phyloP scores from a whole-genome alignment of 2,797 vertebrate species.

The Sebastes melanostomus region DNA sequence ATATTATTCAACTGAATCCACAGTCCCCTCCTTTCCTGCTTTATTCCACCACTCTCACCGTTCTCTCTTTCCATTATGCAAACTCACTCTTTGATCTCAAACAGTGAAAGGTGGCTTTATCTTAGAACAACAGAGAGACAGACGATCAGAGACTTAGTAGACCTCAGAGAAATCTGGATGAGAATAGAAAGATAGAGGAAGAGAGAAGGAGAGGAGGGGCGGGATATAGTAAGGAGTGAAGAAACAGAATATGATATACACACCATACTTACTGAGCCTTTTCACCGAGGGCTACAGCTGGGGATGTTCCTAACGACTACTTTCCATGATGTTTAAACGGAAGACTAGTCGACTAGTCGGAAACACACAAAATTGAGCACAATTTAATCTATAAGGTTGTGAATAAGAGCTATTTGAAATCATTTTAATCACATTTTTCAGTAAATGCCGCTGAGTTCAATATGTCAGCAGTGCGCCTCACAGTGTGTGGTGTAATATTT shows the following conservation, averaged over 20 bases:
- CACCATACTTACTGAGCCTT: neutral
- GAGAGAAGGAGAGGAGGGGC: neutral
- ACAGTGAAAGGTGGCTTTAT: conserved; percentile 69
- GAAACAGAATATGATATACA: neutral
- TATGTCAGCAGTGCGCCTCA: too few relatives aligned
- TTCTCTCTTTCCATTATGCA: conserved; percentile 57
- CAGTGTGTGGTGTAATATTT: too few relatives aligned
- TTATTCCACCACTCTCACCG: conserved; percentile 25
- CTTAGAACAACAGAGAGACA: conserved; percentile 63
- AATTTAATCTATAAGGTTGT: too few relatives aligned
- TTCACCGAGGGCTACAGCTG: neutral
- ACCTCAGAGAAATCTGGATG: conserved; percentile 44
- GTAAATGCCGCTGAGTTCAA: too few relatives aligned
- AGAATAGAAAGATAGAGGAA: conserved; percentile 32
- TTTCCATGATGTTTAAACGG: neutral
- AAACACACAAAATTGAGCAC: too few relatives aligned
- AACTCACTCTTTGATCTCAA: conserved; percentile 70
- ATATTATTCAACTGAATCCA: conserved; percentile 61
- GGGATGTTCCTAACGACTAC: neutral
- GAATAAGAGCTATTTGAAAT: too few relatives aligned
- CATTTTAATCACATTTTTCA: too few relatives aligned
- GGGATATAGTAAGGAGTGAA: conserved; percentile 1
- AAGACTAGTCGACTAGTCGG: too few relatives aligned
- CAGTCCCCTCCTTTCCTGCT: conserved; percentile 29
- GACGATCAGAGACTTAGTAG: conserved; percentile 45